phyloP scores from a whole-genome alignment of 2,113 vertebrate species.

The Ceratotherium simum region DNA sequence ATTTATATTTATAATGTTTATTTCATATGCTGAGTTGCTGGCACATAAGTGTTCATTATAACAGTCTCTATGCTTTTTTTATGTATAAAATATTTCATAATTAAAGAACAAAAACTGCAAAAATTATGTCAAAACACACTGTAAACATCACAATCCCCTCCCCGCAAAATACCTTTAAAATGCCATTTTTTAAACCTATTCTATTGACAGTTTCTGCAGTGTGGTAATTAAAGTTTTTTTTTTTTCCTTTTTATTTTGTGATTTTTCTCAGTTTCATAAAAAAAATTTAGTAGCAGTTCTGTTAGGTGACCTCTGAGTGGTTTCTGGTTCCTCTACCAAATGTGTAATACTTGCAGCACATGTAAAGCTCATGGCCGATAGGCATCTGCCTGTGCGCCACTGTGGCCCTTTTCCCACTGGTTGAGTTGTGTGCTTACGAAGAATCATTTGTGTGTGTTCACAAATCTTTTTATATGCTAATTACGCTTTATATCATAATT shows the following conservation, averaged over 20 bases:
- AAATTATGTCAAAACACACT: background rate
- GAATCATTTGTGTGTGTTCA: slow-evolving; percentile 1
- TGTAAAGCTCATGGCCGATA: background rate
- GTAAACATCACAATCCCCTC: background rate
- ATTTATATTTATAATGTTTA: background rate
- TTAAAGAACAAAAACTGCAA: slow-evolving; percentile 16
- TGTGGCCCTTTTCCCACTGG: background rate
- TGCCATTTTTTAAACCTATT: background rate
- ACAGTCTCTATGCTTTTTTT: background rate
- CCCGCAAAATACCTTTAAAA: background rate
- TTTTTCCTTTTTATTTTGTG: background rate
- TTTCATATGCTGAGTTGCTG: background rate
- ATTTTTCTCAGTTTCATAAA: slow-evolving; percentile 50
- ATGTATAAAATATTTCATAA: slow-evolving; percentile 18
- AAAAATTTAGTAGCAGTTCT: background rate
- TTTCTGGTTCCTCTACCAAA: background rate
- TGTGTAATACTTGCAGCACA: background rate
- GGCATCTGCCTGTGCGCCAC: background rate
- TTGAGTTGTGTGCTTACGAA: background rate
- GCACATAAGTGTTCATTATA: background rate
- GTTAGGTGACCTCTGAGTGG: background rate
- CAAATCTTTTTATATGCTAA: background rate
- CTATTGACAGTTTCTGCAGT: background rate
- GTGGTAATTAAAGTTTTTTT: background rate
- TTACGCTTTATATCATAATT: background rate